Evolutionary conservation across 1,140 invertebrate genomes (phyloP).

Genomic region (Magallana ariakensis): DNA sequence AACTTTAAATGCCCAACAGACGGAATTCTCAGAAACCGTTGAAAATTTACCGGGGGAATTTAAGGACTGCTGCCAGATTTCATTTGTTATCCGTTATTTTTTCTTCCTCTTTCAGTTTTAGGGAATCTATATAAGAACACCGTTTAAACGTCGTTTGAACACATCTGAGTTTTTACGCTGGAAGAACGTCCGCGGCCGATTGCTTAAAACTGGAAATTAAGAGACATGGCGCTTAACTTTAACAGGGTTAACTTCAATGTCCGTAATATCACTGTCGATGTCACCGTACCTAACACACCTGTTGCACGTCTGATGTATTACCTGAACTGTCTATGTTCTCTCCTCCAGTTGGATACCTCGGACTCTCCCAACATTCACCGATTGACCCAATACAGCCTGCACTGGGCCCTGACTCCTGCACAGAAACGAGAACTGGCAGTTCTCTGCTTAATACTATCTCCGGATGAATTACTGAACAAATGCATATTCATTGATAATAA

Average conservation of each 20-base stretch:
- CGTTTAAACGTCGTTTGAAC: too few relatives aligned
- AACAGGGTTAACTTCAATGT: slow-evolving; percentile 38
- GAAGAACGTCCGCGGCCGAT: too few relatives aligned
- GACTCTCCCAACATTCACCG: background rate
- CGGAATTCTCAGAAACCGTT: too few relatives aligned
- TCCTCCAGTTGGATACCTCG: slow-evolving; percentile 4
- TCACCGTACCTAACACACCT: slow-evolving; percentile 43
- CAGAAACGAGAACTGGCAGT: slow-evolving; percentile 27
- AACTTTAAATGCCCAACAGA: too few relatives aligned
- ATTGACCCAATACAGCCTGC: slow-evolving; percentile 3
- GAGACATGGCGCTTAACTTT: background rate
- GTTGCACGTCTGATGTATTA: slow-evolving; percentile 47
- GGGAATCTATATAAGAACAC: too few relatives aligned
- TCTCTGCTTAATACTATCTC: slow-evolving; percentile 29
- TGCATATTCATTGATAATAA: slow-evolving; percentile 39
- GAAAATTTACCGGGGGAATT: too few relatives aligned
- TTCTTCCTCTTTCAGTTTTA: too few relatives aligned
- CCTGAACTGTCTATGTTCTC: slow-evolving; percentile 47
- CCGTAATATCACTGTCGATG: slow-evolving; percentile 27
- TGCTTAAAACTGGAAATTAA: too few relatives aligned
- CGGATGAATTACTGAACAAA: slow-evolving; percentile 2
- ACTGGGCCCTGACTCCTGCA: background rate
- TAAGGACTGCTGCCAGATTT: too few relatives aligned
- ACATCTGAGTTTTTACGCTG: too few relatives aligned
- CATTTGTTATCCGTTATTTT: too few relatives aligned